Evolutionary conservation across 2,797 vertebrate species (phyloP).

Genomic region (Trichosurus vulpecula): DNA sequence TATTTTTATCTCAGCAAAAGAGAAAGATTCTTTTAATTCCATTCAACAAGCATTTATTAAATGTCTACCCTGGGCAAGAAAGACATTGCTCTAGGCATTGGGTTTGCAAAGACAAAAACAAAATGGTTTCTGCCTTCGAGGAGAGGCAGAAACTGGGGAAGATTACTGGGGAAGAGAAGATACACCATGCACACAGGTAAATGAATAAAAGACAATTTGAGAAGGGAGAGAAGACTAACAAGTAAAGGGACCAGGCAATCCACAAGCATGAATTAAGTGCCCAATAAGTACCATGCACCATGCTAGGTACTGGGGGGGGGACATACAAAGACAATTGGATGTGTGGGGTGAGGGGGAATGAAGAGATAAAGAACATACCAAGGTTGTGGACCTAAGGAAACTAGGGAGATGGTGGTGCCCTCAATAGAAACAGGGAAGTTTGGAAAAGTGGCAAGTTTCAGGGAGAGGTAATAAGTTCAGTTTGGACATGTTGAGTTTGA

Average conservation of each 20-base stretch:
- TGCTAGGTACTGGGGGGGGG: neutral
- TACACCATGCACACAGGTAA: neutral
- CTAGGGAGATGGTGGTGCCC: neutral
- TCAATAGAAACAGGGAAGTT: neutral
- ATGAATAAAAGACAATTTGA: neutral
- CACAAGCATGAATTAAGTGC: neutral
- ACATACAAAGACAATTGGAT: neutral
- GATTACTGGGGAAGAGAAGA: neutral
- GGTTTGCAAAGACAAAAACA: neutral
- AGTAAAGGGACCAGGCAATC: neutral
- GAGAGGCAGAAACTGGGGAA: too few relatives aligned
- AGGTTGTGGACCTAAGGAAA: neutral
- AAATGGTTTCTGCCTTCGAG: neutral
- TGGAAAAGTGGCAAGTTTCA: neutral
- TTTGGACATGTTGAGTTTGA: neutral
- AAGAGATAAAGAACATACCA: neutral
- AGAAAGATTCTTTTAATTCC: neutral
- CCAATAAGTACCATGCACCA: neutral
- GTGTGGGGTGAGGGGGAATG: neutral
- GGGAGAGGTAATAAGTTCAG: neutral
- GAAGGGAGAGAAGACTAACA: neutral
- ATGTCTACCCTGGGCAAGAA: neutral
- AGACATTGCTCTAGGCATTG: neutral
- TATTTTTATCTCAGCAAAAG: neutral
- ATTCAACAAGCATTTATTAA: neutral